Conservation (phyloP, 2,888 invertebrate species). For the Ommatoiulus sabulosus region DNA sequence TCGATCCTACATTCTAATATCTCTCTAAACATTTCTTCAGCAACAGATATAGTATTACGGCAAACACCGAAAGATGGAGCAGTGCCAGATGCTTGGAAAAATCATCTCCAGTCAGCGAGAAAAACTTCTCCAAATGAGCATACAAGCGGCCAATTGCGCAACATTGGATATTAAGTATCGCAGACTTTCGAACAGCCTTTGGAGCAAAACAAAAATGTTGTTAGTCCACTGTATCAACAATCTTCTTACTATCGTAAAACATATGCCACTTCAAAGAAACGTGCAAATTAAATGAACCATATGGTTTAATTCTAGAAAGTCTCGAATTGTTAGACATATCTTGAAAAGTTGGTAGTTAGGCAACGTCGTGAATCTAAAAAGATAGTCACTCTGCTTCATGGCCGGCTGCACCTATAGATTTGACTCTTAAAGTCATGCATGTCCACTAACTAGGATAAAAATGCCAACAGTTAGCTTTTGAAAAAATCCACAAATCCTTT, state of each 20-base stretch:
- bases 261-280: neutral
- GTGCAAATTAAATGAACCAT: too few species aligned
- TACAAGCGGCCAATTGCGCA: neutral
- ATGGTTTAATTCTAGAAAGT: too few species aligned
- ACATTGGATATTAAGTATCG: neutral
- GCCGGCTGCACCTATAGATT: neutral
- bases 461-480: too few species aligned
- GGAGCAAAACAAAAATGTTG: too few species aligned
- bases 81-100: neutral
- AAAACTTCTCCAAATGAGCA: neutral
- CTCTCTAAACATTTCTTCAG: neutral
- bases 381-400: neutral
- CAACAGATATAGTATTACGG: constrained; percentile 9
- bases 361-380: too few species aligned
- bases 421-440: neutral
- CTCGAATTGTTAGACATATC: neutral
- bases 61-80: neutral
- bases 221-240: neutral
- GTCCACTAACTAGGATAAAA: too few species aligned
- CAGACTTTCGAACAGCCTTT: neutral
- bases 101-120: neutral
- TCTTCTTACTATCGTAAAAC: neutral
- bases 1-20: neutral
- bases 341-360: neutral
- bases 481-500: too few species aligned